Base-by-base conservation (phyloP, 53 echinoderm and acorn worm species). In the Astropecten irregularis region DNA sequence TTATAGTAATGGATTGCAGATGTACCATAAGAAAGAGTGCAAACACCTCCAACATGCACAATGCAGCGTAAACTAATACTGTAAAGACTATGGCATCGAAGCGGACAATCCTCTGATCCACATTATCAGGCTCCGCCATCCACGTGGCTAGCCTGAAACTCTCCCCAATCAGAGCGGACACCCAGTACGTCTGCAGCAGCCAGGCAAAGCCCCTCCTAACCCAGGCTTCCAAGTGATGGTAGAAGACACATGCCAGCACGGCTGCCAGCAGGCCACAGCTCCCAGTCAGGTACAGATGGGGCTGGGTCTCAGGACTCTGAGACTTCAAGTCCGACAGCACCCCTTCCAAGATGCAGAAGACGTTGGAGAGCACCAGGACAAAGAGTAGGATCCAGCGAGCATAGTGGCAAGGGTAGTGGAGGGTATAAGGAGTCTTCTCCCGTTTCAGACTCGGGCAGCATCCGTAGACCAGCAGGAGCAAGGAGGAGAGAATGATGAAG, bases 271-370 rank as follows among this genome's bases (percentile, higher is more conserved):
- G 47, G 22, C 77, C 76, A 27, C 50, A 77, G 44, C 49, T 40
- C 0, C 52, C 29, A 27, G 88, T 70, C 4, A 88, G 71, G 58
- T 88, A 88, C 10, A 88, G 65, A 49, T 86, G 77, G 20, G 86
- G 86, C 40, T 66, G 86, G 4, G 77, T 39, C 4, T 5, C 18
- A 8, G 31, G 10, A 13, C 52, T 40, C 4, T 22, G 11, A 9
- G 51, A 68, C 68, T 82, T 82, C 27, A 67, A 14, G 53, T 77
- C 67, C 2, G 86, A 64, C 37, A 86, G 50, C 34, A 77, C 77
- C 1, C 86, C 86, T 7, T 86, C 86, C 4, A 61, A 34, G 53
- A 86, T 52, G 61, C 31, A 37, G n/a, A 76, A 66, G 9, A 77
- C 44, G 13, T 66, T 4, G 30, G 47, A 11, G 30, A 76, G 14